Percentiles rank a stretch among this genome's conserved stretches.
Conservation (phyloP, 2,888 invertebrate genomes). For the Eurytoma adleriae region DNA sequence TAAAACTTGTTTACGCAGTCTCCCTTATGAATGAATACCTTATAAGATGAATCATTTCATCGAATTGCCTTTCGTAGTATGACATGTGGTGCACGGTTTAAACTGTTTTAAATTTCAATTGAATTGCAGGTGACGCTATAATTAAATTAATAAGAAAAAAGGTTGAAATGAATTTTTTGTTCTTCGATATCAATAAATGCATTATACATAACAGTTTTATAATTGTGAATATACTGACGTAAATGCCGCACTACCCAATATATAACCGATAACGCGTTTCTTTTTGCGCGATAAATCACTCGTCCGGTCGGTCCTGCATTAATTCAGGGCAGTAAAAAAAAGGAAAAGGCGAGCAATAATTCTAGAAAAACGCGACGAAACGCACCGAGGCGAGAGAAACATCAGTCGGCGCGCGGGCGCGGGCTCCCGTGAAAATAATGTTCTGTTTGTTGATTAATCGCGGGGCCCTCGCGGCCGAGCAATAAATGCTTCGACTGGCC, state of each 20-base stretch:
- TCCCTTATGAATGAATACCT: slow-evolving; percentile 30
- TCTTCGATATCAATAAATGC: not conserved
- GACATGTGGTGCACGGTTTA: slow-evolving; percentile 35
- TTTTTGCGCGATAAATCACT: slow-evolving; percentile 20
- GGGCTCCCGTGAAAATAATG: slow-evolving; percentile 33
- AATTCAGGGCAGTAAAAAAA: not conserved
- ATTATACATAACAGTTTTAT: not conserved
- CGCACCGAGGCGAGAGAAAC: not conserved
- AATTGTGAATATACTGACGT: not conserved
- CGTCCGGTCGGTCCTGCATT: not conserved
- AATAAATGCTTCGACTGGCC: slow-evolving; percentile 63
- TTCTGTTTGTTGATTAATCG: slow-evolving; percentile 49
- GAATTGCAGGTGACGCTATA: slow-evolving; percentile 50
- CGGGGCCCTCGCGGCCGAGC: slow-evolving; percentile 25
- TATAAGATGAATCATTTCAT: slow-evolving; percentile 29
- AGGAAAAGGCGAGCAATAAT: not conserved
- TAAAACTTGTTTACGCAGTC: not conserved
- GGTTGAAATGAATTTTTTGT: slow-evolving; percentile 22
- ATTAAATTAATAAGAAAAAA: slow-evolving; percentile 51
- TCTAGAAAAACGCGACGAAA: not conserved
- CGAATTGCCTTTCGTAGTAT: not conserved
- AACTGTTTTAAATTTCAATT: slow-evolving; percentile 47
- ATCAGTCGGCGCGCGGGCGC: not conserved
- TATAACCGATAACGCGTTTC: not conserved
- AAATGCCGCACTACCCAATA: not conserved